Evolutionary conservation across 2,888 invertebrate genomes (phyloP).

Genomic region (Branchellion lobata): DNA sequence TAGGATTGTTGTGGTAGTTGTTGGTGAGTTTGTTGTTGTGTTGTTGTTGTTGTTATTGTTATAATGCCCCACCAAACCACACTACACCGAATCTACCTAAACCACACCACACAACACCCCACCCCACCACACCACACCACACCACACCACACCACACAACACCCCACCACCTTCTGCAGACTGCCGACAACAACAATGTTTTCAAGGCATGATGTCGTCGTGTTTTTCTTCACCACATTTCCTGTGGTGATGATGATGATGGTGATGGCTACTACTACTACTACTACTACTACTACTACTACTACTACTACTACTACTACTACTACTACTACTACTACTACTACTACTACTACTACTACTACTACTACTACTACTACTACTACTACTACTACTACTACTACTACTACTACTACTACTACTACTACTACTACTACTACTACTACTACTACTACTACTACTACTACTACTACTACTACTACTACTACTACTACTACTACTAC

Average conservation of each 20-base stretch:
- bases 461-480: slow-evolving; percentile 33
- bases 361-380: slow-evolving; percentile 31
- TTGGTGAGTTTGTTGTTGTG: too few species aligned
- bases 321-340: slow-evolving; percentile 36
- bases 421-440: slow-evolving; percentile 30
- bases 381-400: slow-evolving; percentile 35
- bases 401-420: slow-evolving; percentile 30
- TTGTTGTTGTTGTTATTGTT: too few species aligned
- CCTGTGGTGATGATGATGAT: slow-evolving; percentile 1
- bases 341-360: slow-evolving; percentile 37
- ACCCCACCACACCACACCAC: too few species aligned
- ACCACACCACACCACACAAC: too few species aligned
- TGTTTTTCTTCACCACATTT: not conserved
- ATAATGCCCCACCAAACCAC: too few species aligned
- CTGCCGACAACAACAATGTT: not conserved
- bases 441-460: slow-evolving; percentile 34
- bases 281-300: slow-evolving; percentile 39
- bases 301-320: slow-evolving; percentile 35
- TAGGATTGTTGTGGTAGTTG: too few species aligned
- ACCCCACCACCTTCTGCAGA: not conserved
- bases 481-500: slow-evolving; percentile 35
- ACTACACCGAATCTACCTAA: too few species aligned
- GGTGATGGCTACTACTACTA: not conserved
- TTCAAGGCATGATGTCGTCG: not conserved
- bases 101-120: too few species aligned